Conservation (phyloP, 2,888 invertebrate species). For the Macrophya alboannulata region DNA sequence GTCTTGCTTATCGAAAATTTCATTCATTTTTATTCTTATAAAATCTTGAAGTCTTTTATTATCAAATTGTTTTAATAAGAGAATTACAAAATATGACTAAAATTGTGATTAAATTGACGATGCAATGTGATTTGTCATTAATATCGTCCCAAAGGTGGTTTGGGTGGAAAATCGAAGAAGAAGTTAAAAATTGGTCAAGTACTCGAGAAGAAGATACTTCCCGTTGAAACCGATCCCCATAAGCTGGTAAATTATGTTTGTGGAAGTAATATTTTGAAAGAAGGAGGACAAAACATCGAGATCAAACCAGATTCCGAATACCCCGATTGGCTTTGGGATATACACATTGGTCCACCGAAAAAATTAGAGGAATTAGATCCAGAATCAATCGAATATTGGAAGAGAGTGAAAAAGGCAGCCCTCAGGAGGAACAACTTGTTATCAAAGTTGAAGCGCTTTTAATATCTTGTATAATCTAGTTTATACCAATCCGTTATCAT, state of each 20-base stretch:
- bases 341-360: slow-evolving; percentile 83
- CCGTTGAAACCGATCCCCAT: slow-evolving; percentile 92
- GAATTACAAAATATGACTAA: background rate
- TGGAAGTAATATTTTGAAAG: slow-evolving; percentile 91
- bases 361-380: slow-evolving; percentile 90
- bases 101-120: background rate
- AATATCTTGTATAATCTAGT: slow-evolving; percentile 62
- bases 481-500: slow-evolving; percentile 1
- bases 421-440: slow-evolving; percentile 85
- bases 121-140: background rate
- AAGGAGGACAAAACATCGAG: slow-evolving; percentile 90
- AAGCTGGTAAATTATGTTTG: slow-evolving; percentile 90
- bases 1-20: background rate
- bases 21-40: background rate
- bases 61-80: background rate
- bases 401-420: slow-evolving; percentile 85
- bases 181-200: slow-evolving; percentile 83
- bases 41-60: background rate
- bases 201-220: slow-evolving; percentile 87
- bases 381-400: slow-evolving; percentile 91
- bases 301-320: slow-evolving; percentile 91
- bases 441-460: slow-evolving; percentile 84
- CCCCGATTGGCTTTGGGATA: slow-evolving; percentile 95
- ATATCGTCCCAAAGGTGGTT: slow-evolving; percentile 46
- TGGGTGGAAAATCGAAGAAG: slow-evolving; percentile 83